Evolutionary conservation across 2,113 vertebrate species (phyloP).

Genomic region (Capricornis sumatraensis): DNA sequence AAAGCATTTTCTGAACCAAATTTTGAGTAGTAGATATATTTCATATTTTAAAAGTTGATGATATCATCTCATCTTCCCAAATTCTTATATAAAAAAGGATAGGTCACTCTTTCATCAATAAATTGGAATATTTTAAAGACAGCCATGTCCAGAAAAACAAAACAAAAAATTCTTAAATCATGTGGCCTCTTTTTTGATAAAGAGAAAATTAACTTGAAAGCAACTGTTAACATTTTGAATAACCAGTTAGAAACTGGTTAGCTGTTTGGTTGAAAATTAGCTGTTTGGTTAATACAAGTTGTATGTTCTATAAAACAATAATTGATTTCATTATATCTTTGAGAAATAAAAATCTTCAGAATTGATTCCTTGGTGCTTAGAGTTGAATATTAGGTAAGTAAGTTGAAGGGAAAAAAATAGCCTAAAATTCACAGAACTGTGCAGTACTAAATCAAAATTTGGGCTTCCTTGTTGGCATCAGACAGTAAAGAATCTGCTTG

Average conservation of each 20-base stretch:
- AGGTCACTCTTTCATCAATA: not conserved
- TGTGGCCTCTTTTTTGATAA: not conserved
- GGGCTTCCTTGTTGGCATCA: not conserved
- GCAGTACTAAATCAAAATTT: not conserved
- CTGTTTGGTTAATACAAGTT: not conserved
- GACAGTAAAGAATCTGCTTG: not conserved
- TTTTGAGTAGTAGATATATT: not conserved
- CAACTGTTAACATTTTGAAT: not conserved
- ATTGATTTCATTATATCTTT: not conserved
- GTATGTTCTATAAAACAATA: not conserved
- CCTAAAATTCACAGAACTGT: not conserved
- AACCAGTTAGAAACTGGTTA: not conserved
- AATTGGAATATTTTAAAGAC: not conserved
- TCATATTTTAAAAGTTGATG: not conserved
- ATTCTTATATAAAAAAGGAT: not conserved
- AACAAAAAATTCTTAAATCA: not conserved
- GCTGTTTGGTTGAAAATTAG: not conserved
- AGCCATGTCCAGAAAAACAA: not conserved
- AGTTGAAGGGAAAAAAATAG: not conserved
- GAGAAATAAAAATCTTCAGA: not conserved
- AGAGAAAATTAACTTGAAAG: conserved; percentile 14
- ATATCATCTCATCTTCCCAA: not conserved
- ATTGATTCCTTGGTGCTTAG: not conserved
- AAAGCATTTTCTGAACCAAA: not conserved
- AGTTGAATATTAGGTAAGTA: not conserved